Evolutionary conservation across 2,797 vertebrate genomes (phyloP), one percentile per base, ranked within the genome.

Genomic region (Urosaurus nigricauda): DNA sequence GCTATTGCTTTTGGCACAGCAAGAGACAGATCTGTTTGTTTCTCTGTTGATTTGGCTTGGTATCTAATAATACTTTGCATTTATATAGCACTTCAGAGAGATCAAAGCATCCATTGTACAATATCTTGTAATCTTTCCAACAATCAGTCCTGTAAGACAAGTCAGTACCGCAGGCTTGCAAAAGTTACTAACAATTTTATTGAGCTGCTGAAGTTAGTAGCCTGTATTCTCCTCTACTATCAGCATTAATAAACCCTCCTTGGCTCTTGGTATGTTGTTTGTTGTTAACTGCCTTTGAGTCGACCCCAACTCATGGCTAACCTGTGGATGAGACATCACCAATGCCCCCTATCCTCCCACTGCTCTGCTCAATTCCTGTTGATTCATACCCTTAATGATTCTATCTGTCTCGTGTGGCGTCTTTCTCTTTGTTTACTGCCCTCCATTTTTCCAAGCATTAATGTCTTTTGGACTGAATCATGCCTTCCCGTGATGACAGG

Each of bases 1-100:
- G 11, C 84, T 68, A 87, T 79, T 92, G 91, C 13, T 79, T 92
- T 93, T 94, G 84, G 47, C 85, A 86, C 35, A 71, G n/a, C 65
- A 83, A 88, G 26, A 85, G 79, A 63, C 16, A 2, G 35, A 40
- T 85, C 56, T 82, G 56, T 86, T 85, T 85, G 83, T 89, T 86
- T 47, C 29, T 75, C 58, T 75, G n/a, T 89, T 88, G 47, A 78
- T 78, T 78, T 78, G 35, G 47, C 35, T 40, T 51, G 1, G 19
- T n/a, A 68, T 7, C 87, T 83, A 65, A 70, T 32, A 56, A 63
- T 77, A 37, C 32, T 56, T 82, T 9, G 79, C 53, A 86, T 77
- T 82, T 81, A 13, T 43, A 21, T 17, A 35, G 79, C 71, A 43
- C 71, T 70, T 82, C 58, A 77, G 73, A 70, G 14, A 47, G 29